Evolutionary conservation across 2,888 invertebrate species (phyloP).

Genomic region (Thalpophila matura): DNA sequence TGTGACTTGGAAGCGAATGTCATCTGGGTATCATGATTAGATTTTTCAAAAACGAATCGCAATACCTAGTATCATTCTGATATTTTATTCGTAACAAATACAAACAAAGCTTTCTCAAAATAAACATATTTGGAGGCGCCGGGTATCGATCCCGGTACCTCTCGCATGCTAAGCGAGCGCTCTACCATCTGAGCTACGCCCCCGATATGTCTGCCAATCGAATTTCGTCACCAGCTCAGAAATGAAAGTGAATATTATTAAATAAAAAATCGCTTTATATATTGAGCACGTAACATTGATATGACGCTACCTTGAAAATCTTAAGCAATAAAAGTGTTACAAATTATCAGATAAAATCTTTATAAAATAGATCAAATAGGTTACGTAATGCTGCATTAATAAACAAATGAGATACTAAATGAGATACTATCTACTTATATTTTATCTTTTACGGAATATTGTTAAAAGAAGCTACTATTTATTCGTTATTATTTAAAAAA

Average conservation of each 20-base stretch:
- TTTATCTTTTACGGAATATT: neutral
- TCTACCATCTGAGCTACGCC: slow-evolving; percentile 92
- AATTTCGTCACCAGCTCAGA: slow-evolving; percentile 16
- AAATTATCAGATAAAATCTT: slow-evolving; percentile 40
- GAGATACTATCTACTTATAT: no score
- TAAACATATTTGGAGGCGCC: slow-evolving; percentile 84
- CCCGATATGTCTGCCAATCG: slow-evolving; percentile 65
- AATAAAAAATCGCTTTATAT: slow-evolving; percentile 7
- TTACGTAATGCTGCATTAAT: neutral
- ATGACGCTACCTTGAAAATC: slow-evolving; percentile 38
- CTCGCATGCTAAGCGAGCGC: slow-evolving; percentile 91
- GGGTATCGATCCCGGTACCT: slow-evolving; percentile 91
- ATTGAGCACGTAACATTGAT: slow-evolving; percentile 29
- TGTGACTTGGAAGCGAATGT: no score
- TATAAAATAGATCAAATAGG: slow-evolving; percentile 20
- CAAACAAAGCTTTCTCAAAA: no score
- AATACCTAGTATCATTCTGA: no score
- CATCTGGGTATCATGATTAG: no score
- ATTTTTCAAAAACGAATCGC: no score
- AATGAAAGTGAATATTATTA: slow-evolving; percentile 22
- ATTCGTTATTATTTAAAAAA: no score
- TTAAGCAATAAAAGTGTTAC: slow-evolving; percentile 32
- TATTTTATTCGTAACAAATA: no score
- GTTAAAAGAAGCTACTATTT: no score
- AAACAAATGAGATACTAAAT: neutral